phyloP scores from a whole-genome alignment of 2,113 vertebrate species.

The western clawed frog (Xenopus tropicalis) region UCB_Xtro_10.0 CM004444.2:35706501-35707000 shows the following conservation, averaged over 20 bases:
- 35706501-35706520: no score
- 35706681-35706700: neutral
- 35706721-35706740: slow-evolving; percentile 26
- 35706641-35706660: neutral
- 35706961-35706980: neutral
- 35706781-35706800: slow-evolving; percentile 18
- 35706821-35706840: slow-evolving; percentile 25
- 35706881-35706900: neutral
- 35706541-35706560: no score
- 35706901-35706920: neutral
- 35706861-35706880: neutral
- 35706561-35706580: no score
- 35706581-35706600: no score
- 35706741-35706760: slow-evolving; percentile 26
- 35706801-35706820: slow-evolving; percentile 15
- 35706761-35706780: slow-evolving; percentile 26
- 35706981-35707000: neutral
- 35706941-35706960: neutral
- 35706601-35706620: no score
- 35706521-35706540: no score
- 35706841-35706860: slow-evolving; percentile 3
- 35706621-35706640: neutral
- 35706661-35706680: slow-evolving; percentile 21
- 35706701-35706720: slow-evolving; percentile 11
- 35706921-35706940: neutral